Base-by-base conservation (phyloP, 2,797 vertebrate genomes). In the Staurois parvus region DNA sequence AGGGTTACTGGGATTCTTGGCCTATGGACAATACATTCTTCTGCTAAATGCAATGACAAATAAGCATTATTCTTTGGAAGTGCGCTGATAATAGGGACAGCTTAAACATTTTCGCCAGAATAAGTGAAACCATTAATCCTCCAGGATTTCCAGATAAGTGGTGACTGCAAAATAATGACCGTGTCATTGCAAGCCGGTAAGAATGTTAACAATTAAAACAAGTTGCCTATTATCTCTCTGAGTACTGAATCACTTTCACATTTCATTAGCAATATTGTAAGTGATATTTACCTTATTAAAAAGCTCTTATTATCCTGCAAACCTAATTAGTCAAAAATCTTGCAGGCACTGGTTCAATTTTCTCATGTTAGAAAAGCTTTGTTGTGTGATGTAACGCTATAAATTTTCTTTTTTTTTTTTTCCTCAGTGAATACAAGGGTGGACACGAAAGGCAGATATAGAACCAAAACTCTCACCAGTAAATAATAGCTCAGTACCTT, bases 91-190 rank as follows among this genome's bases (percentile, higher is more conserved):
- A 99, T 98, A 96, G 91, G 95, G 96, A 98, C 97, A 99, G 97
- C 96, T 98, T 98, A 96, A 97, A 98, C 97, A 97, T 98, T 98
- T 97, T 98, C 95, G 93, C 96, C 93, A 93, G 95, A 95, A 95
- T 96, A 98, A 98, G 97, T 97, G 97, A 98, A 97, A 96, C 97
- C 98, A 99, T 99, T 99, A 99, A 99, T 99, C 97, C 97, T 99
- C 93, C 89, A 92, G 91, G 97, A 99, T 98, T 95, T 95, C 92
- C 93, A 92, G 97, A 99, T 99, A 99, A 97, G 96, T 96, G 93
- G 93, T 95, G 97, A 97, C 97, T 97, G 94, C 92, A 94, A 96
- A 98, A 97, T 99, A 99, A 99, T 99, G 96, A 95, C 95, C 95
- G 95, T 99, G 97, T 97, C 98, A 96, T 95, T 95, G 94, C 93